Evolutionary conservation across 2,113 vertebrate species (phyloP), one percentile per base, ranked within the genome.

Genomic region (Riparia riparia): DNA sequence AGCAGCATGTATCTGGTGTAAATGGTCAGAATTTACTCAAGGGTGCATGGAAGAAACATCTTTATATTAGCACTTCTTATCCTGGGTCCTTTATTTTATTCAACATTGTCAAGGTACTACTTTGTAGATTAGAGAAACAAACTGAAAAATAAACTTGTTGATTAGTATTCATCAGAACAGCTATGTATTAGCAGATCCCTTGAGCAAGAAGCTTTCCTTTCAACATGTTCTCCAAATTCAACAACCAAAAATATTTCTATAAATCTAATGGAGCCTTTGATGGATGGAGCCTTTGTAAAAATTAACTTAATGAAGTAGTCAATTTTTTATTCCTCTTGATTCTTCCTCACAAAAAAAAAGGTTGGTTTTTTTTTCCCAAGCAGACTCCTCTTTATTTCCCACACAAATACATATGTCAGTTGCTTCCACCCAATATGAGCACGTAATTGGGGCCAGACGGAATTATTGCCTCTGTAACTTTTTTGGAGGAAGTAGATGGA

Each of bases 331-430:
- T 44, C 4, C 17, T 92, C 56, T 86, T 0, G 0, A 16, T 68
- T 82, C 12, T 72, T 63, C 56, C 18, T 82, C 32, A 57, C 25
- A 60, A n/a, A 90, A 90, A 84, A 31, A n/a, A n/a, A n/a, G n/a
- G n/a, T n/a, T n/a, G 37, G 37, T 37, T 37, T 37, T 37, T 37
- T 37, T 37, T 37, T 37, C 8, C 60, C 28, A 76, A 76, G 14
- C 50, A 76, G 61, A 72, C 7, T 79, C 7, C 29, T 2, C 0
- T 61, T 87, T 70, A 7, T 32, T 93, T 82, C 34, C 69, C 39
- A 58, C 0, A 1, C n/a, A 94, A 53, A 32, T 31, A 45, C 2
- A 1, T 69, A 50, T 0, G 0, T 53, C 83, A 82, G 29, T 84
- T 1, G 1, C 18, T 87, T 74, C 20, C 17, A 69, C 22, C 16